phyloP scores from a whole-genome alignment of 2,888 invertebrate species.

The Andrena fulva region DNA sequence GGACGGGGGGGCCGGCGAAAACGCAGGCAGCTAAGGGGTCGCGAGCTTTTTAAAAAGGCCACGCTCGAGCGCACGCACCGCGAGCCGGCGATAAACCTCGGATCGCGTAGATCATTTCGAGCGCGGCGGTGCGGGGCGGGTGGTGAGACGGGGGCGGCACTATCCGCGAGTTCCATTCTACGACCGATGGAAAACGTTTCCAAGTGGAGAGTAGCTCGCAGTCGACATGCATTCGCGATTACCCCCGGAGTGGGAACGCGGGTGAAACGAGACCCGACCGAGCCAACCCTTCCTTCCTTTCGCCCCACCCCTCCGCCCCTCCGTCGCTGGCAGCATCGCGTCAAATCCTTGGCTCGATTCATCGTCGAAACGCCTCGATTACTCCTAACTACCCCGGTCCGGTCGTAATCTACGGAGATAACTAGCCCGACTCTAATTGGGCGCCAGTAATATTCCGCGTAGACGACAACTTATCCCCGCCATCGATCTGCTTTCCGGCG shows the following conservation, averaged over 20 bases:
- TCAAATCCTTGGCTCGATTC: slow-evolving; percentile 37
- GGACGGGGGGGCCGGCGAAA: neutral
- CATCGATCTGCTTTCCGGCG: neutral
- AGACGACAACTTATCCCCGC: neutral
- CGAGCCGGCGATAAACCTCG: slow-evolving; percentile 57
- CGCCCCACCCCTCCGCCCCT: no score
- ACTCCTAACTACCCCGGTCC: neutral
- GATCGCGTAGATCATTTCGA: slow-evolving; percentile 55
- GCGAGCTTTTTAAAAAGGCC: slow-evolving; percentile 49
- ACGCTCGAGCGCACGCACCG: slow-evolving; percentile 48
- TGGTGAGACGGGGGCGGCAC: neutral
- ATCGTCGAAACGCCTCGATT: slow-evolving; percentile 21
- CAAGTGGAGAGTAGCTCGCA: slow-evolving; percentile 48
- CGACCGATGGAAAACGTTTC: slow-evolving; percentile 60
- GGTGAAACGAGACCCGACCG: slow-evolving; percentile 28
- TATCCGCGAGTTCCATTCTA: slow-evolving; percentile 54
- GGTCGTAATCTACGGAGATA: slow-evolving; percentile 5
- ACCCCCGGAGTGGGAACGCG: slow-evolving; percentile 36
- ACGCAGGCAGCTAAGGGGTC: slow-evolving; percentile 7
- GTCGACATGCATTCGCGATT: slow-evolving; percentile 65
- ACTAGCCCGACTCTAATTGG: slow-evolving; percentile 7
- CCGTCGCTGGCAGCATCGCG: neutral
- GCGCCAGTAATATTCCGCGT: neutral
- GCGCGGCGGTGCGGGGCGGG: slow-evolving; percentile 13
- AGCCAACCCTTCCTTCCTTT: neutral